Evolutionary conservation across 2,797 vertebrate species (phyloP), one percentile per base, ranked within the genome.

Genomic region (Sebastes steindachneri): DNA sequence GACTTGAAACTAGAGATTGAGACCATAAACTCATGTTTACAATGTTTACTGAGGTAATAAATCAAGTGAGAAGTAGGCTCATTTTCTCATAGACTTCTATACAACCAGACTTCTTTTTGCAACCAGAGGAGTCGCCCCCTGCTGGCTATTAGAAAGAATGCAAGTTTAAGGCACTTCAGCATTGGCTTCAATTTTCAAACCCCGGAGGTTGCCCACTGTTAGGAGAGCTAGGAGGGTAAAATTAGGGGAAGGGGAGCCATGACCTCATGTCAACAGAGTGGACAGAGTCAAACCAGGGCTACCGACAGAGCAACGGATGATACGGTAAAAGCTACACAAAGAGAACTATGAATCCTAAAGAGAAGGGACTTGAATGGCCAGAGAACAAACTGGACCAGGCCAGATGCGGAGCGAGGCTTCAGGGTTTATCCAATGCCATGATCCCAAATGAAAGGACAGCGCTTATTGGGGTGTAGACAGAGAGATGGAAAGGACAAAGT

Each of bases 401-500:
- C 55, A 65, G 63, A 68, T 53, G 60, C n/a, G 28, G 58, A 73
- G 23, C 15, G 58, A 58, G 11, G 19, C 21, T 72, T 76, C 9
- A 41, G 67, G 67, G 35, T 9, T 63, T 63, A 62, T 68, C 10
- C 63, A 62, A 79, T 31, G 51, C 51, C 31, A 68, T 2, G 23
- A 80, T 70, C 75, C 45, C 62, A 76, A 73, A 65, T 53, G 48
- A 80, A 21, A 35, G 2, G 33, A 10, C 58, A 62, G 23, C 65
- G 53, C 35, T 79, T 71, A 64, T 54, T 58, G 66, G 45, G 69
- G 74, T 77, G 60, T 73, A 19, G 66, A 88, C 45, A 57, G 25
- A 80, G 57, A 84, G 23, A 33, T 80, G 12, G 60, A 70, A 82
- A 73, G 53, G 57, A 86, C 48, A 76, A 48, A 68, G 55, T 53